Conservation (phyloP, 1,140 invertebrate genomes). For the Drosophila elegans region DNA sequence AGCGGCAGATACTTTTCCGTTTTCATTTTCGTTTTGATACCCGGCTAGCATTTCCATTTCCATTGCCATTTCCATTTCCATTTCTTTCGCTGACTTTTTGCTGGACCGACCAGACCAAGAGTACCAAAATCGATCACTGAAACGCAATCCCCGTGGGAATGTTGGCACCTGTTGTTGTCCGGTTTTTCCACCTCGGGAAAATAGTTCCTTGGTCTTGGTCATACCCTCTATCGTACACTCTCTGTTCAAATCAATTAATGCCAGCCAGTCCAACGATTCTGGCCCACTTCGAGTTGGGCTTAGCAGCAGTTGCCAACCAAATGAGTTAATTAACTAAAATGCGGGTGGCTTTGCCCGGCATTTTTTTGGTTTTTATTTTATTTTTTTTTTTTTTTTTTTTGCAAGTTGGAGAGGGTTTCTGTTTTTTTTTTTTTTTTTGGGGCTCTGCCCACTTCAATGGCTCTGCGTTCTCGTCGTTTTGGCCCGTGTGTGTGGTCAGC, state of each 20-base stretch:
- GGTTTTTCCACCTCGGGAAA: conserved; percentile 30
- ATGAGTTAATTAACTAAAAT: conserved; percentile 85
- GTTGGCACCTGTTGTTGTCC: conserved; percentile 58
- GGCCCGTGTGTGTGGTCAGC: conserved; percentile 75
- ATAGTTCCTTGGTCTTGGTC: conserved; percentile 39
- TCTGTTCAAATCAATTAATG: conserved; percentile 79
- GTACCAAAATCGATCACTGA: conserved; percentile 53
- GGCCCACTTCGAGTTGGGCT: conserved; percentile 59
- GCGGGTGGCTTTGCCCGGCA: conserved; percentile 76
- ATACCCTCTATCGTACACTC: background rate
- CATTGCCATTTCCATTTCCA: background rate
- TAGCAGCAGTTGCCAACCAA: conserved; percentile 80
- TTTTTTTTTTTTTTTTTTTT: conserved; percentile 9
- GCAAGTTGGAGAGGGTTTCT: conserved; percentile 9
- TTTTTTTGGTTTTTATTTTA: conserved; percentile 20
- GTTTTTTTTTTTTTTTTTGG: conserved; percentile 27
- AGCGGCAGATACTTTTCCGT: conserved; percentile 43
- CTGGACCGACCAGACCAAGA: conserved; percentile 7
- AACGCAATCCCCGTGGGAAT: conserved; percentile 81
- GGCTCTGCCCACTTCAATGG: conserved; percentile 67
- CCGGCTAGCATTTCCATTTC: conserved; percentile 7
- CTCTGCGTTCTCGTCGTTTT: conserved; percentile 15
- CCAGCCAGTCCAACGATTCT: conserved; percentile 25
- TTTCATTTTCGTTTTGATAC: conserved; percentile 29
- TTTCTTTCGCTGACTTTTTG: conserved; percentile 67